Base-by-base conservation (phyloP, 2,888 invertebrate species). In the Sicus ferrugineus region DNA sequence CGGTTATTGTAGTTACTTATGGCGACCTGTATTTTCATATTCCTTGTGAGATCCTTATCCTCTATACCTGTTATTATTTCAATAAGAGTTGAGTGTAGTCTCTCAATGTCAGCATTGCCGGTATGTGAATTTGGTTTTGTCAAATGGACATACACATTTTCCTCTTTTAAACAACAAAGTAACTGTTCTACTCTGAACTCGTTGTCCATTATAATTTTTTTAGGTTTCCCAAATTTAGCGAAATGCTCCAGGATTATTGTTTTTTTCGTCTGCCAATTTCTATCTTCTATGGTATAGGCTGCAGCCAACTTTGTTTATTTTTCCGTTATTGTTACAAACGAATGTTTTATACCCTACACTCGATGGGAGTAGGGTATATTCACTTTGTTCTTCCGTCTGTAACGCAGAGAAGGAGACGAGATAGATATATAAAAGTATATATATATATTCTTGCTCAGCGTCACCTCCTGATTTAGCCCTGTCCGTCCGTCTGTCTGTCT, bases 151-250 rank as follows among this genome's bases (percentile, higher is more conserved):
- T 71, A 65, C 64, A 70, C 46, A 54, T 38, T 26, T 42, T 31
- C 59, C 14, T 69, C 23, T n/a, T 66, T 67, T 9, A 71, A 30
- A 56, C 50, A 73, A 30, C 42, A 48, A 31, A 59, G 34, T 19
- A 71, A 2, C 42, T 71, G 69, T 67, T 69, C 56, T 3, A 69
- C 19, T 31, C 34, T 69, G 56, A 71, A 73, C 54, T 73, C 69
- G 31, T 71, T 73, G 30, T 69, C 70, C 59, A 67, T 58, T 58
- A 73, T 48, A 7, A 72, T 62, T 56, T 68, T 70, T n/a, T 58
- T 71, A 14, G 68, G 71, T 70, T 72, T 71, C 19, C 72, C 72
- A n/a, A n/a, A n/a, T n/a, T n/a, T n/a, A n/a, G n/a, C n/a, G n/a
- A n/a, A n/a, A n/a, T n/a, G n/a, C n/a, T n/a, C n/a, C n/a, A n/a